These are phyloP conservation scores for Pangasianodon gigas DNA, from an alignment of 2,113 vertebrate genomes.

Conservation along the genomic window DNA sequence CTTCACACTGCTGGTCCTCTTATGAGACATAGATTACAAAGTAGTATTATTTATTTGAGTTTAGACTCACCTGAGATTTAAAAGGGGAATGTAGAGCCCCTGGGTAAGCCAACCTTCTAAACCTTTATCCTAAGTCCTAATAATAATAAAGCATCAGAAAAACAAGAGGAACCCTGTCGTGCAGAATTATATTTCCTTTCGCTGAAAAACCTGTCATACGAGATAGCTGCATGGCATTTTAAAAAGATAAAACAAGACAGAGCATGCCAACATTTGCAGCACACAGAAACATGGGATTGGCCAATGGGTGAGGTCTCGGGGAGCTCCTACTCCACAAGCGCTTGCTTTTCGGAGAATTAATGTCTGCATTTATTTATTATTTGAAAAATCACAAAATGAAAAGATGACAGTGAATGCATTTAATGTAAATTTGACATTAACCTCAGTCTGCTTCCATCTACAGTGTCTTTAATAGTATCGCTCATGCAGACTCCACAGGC, in stretches of 20 bases:
- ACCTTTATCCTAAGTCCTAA: background rate
- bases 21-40: too few relatives aligned
- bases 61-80: slow-evolving; percentile 2
- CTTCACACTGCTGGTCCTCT: background rate
- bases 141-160: background rate
- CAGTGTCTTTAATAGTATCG: background rate
- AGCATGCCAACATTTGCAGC: background rate
- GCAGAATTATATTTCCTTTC: background rate
- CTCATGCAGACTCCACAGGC: too few relatives aligned
- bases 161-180: background rate
- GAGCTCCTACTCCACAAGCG: background rate
- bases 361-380: background rate
- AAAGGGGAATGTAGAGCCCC: too few relatives aligned
- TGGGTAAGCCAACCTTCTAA: too few relatives aligned
- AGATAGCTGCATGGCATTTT: background rate
- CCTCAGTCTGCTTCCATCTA: background rate
- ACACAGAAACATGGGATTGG: background rate
- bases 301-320: background rate
- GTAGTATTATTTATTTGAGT: background rate
- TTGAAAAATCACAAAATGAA: background rate
- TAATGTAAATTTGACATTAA: background rate
- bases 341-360: background rate
- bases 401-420: background rate
- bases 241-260: background rate
- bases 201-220: background rate